phyloP scores from a whole-genome alignment of 2,113 vertebrate species.

The Sphyrna mokarran region DNA sequence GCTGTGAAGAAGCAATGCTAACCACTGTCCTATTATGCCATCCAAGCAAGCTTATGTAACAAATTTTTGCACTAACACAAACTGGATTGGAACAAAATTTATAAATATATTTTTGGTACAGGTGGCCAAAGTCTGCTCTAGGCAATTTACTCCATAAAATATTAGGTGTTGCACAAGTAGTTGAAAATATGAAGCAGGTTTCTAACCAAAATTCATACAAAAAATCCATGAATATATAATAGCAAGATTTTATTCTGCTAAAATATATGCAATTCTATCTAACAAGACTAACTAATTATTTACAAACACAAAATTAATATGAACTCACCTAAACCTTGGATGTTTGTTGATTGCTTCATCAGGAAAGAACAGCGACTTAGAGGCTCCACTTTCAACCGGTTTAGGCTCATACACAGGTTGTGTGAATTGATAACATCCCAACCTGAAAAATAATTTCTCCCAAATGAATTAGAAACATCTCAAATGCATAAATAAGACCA shows the following conservation, averaged over 20 bases:
- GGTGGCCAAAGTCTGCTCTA: background rate
- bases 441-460: slow-evolving; percentile 53
- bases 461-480: slow-evolving; percentile 38
- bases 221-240: background rate
- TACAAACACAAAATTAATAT: background rate
- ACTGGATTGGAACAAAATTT: background rate
- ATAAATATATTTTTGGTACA: background rate
- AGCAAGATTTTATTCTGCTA: background rate
- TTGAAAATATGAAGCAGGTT: too few species aligned
- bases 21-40: too few species aligned
- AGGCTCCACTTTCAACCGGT: slow-evolving; percentile 77
- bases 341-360: slow-evolving; percentile 92
- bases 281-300: background rate
- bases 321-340: slow-evolving; percentile 82
- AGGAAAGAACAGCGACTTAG: slow-evolving; percentile 92
- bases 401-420: slow-evolving; percentile 73
- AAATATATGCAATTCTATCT: background rate
- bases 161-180: background rate
- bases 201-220: background rate
- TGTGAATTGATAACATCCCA: slow-evolving; percentile 90
- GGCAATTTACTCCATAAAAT: background rate
- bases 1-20: too few species aligned
- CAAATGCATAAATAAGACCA: background rate
- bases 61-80: background rate
- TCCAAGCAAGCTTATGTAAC: too few species aligned